These are phyloP conservation scores for Ictalurus punctatus DNA, from an alignment of 2,113 vertebrate species.

Conservation along the genomic window DNA sequence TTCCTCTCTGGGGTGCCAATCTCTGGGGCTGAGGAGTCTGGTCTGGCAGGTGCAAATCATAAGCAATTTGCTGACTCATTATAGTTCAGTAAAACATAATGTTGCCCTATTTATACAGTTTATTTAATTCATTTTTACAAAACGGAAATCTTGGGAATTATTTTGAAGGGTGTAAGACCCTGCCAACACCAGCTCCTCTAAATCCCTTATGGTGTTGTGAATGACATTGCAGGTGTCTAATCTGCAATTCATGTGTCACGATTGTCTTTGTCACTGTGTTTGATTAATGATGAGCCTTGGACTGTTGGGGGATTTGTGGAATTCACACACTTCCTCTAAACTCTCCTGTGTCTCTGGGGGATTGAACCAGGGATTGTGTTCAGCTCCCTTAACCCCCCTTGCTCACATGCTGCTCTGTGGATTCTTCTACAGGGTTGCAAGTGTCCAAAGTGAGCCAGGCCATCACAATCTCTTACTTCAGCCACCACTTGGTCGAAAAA, in stretches of 20 bases:
- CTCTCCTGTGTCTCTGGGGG: constrained; percentile 43
- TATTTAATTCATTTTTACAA: not conserved
- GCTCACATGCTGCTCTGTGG: constrained; percentile 22
- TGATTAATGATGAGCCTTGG: constrained; percentile 36
- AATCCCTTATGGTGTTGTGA: constrained; percentile 67
- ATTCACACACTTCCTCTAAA: constrained; percentile 46
- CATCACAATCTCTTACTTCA: constrained; percentile 94
- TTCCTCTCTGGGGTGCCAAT: constrained; percentile 50
- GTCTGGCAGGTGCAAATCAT: constrained; percentile 43
- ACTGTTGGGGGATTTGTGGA: constrained; percentile 55
- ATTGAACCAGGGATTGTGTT: constrained; percentile 46
- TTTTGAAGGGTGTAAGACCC: not conserved
- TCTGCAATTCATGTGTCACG: constrained; percentile 62
- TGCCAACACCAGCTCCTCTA: constrained; percentile 62
- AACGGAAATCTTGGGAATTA: not conserved
- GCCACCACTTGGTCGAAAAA: constrained; percentile 90
- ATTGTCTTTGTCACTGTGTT: constrained; percentile 56
- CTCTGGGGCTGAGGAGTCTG: constrained; percentile 49
- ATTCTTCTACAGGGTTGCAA: constrained; percentile 85
- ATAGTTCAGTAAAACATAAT: not conserved
- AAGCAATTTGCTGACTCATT: not conserved
- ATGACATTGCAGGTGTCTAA: constrained; percentile 61
- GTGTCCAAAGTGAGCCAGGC: constrained; percentile 96
- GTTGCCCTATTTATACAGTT: not conserved
- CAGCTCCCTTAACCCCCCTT: not conserved